Conservation (phyloP, 2,888 invertebrate species). For the Chaetoderma sp. region DNA sequence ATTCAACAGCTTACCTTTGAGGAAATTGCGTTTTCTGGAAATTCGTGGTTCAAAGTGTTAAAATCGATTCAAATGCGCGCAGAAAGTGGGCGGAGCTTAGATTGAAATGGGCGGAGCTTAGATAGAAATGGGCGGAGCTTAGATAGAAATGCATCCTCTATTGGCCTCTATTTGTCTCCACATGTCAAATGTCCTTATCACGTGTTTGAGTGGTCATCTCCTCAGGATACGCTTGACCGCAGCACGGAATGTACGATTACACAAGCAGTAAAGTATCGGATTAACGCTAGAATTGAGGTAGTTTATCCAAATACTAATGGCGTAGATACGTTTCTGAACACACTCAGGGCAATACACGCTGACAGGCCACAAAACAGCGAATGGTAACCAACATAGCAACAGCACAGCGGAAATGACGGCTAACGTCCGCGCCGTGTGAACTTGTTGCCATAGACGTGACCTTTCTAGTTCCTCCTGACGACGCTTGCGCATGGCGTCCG, state of each 20-base stretch:
- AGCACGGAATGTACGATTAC: background rate
- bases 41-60: too few species aligned
- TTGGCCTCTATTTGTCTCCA: too few species aligned
- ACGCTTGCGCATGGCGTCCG: background rate
- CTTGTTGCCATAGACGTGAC: conserved; percentile 85
- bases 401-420: conserved; percentile 97
- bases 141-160: too few species aligned
- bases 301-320: conserved; percentile 53
- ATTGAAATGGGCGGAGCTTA: too few species aligned
- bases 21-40: too few species aligned
- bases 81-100: too few species aligned
- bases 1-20: too few species aligned
- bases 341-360: conserved; percentile 78
- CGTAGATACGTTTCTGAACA: conserved; percentile 26
- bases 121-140: too few species aligned
- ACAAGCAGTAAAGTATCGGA: conserved; percentile 83
- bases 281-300: conserved; percentile 58
- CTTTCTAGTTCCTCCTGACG: background rate
- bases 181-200: too few species aligned
- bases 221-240: background rate
- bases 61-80: too few species aligned
- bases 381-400: conserved; percentile 95
- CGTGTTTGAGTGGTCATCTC: too few species aligned
- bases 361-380: conserved; percentile 92
- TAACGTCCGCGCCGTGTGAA: conserved; percentile 94